Evolutionary conservation across 2,113 vertebrate genomes (phyloP).

Genomic region (Microcebus ravelobensis): DNA sequence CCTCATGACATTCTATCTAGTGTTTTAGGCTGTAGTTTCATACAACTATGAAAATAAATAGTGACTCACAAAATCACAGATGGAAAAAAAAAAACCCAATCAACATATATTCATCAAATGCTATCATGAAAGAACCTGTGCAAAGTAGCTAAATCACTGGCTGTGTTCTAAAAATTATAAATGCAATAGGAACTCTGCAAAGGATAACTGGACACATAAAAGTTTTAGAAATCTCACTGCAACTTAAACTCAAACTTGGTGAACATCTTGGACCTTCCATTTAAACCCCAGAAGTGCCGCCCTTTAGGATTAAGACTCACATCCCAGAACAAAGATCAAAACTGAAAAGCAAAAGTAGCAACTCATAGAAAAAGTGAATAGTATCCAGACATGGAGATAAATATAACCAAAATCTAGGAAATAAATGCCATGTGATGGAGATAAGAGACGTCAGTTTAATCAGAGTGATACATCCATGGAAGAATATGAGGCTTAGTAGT

Average conservation of each 20-base stretch:
- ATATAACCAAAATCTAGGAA: not conserved
- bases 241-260: not conserved
- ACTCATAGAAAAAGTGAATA: not conserved
- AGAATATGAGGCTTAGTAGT: not conserved
- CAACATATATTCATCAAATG: constrained; percentile 42
- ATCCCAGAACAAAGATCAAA: constrained; percentile 54
- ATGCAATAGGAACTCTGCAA: not conserved
- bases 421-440: not conserved
- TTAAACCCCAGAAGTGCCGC: constrained; percentile 40
- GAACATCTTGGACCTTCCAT: constrained; percentile 41
- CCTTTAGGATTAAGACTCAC: constrained; percentile 8
- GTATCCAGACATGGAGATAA: not conserved
- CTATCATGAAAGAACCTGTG: not conserved
- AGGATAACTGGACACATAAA: not conserved
- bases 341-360: not conserved
- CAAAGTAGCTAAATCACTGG: not conserved
- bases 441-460: not conserved
- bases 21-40: not conserved
- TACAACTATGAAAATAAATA: constrained; percentile 26
- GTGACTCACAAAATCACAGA: not conserved
- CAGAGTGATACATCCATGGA: not conserved
- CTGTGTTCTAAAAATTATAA: constrained; percentile 1
- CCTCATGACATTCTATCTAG: not conserved
- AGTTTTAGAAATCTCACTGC: not conserved
- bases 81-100: not conserved